phyloP scores from a whole-genome alignment of 2,888 invertebrate species.

The Drosophila diplacantha region DNA sequence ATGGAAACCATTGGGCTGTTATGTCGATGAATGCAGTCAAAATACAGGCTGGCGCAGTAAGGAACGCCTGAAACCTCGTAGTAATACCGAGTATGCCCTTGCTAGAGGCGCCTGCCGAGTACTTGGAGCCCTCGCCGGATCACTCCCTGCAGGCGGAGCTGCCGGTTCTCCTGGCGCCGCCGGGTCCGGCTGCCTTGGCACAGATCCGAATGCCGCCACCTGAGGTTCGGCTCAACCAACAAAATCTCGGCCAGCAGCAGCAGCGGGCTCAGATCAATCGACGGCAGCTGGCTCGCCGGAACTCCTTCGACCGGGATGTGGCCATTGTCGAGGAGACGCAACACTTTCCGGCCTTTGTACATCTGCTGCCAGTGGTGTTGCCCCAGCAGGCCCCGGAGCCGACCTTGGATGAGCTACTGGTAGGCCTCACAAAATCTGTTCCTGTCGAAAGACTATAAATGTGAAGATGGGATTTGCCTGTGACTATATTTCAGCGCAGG shows the following conservation, averaged over 20 bases:
- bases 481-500: slow-evolving; percentile 68
- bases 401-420: slow-evolving; percentile 81
- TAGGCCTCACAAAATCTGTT: slow-evolving; percentile 63
- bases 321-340: slow-evolving; percentile 71
- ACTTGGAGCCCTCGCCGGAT: slow-evolving; percentile 71
- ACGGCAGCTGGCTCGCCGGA: slow-evolving; percentile 44
- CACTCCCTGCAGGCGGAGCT: slow-evolving; percentile 73
- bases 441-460: neutral
- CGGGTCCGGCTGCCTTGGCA: slow-evolving; percentile 50
- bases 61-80: neutral
- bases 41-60: slow-evolving; percentile 20
- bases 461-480: neutral
- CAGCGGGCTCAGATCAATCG: slow-evolving; percentile 37
- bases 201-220: slow-evolving; percentile 51
- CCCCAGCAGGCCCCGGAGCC: slow-evolving; percentile 79
- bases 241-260: slow-evolving; percentile 38
- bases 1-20: slow-evolving; percentile 41
- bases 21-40: slow-evolving; percentile 44
- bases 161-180: slow-evolving; percentile 44
- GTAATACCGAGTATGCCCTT: slow-evolving; percentile 60
- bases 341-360: slow-evolving; percentile 69
- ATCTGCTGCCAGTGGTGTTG: slow-evolving; percentile 79
- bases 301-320: slow-evolving; percentile 69
- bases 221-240: slow-evolving; percentile 39
- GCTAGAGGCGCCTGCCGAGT: slow-evolving; percentile 72